Evolutionary conservation across 2,113 vertebrate species (phyloP), one percentile per base, ranked within the genome.

Genomic region (Callorhinus ursinus): DNA sequence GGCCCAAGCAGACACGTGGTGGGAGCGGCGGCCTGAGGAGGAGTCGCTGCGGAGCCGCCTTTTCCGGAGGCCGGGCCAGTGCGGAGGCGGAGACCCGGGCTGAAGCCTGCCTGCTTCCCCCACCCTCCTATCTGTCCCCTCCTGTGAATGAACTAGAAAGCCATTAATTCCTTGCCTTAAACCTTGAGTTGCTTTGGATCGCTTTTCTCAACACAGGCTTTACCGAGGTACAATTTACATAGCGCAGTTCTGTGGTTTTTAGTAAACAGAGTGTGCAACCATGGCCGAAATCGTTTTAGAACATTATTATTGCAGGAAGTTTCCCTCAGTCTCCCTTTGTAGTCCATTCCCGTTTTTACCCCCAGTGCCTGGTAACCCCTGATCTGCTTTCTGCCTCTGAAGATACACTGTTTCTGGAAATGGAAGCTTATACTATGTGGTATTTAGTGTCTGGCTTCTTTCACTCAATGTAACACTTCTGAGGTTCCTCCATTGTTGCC

Each of bases 121-220:
- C 67, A 15, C 31, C 33, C 33, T 18, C 16, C 33, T 16, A 8
- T n/a, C 13, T 31, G 21, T 4, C n/a, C 16, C 22, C 33, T 93
- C 9, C 51, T 0, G 3, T 0, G 14, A 21, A 15, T 0, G 14
- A 21, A 15, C 9, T 1, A 3, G 46, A 53, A 55, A 61, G 5
- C 21, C 18, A n/a, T 0, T 0, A 4, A 61, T 46, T n/a, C 15
- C 71, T n/a, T 33, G 33, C 39, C 19, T 86, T 42, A 21, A 51
- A 39, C 31, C 1, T 28, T 22, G 87, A 81, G 74, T 24, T 39
- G 15, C 49, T 39, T 77, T 0, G 22, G 33, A 16, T 84, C 16
- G 55, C 33, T 89, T 59, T 88, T 33, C 6, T 57, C 53, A 79
- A 83, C 46, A 39, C 19, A 5, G 9, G 63, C 51, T 16, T 59